Evolutionary conservation across 2,797 vertebrate species (phyloP).

Genomic region (Rhinophrynus dorsalis): DNA sequence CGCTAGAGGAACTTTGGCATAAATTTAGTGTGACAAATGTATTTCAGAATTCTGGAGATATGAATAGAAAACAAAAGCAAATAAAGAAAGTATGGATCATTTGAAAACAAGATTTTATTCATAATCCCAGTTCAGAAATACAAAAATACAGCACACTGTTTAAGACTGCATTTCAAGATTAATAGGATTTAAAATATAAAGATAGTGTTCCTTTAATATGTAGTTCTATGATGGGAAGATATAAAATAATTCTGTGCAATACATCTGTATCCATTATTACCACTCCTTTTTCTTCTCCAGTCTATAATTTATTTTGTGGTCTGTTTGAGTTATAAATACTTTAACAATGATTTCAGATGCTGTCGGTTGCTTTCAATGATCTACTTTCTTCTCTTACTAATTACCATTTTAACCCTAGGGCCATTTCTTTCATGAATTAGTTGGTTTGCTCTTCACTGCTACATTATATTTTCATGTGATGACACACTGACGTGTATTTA

Average conservation of each 20-base stretch:
- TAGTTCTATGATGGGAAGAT: not conserved
- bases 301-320: not conserved
- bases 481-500: not conserved
- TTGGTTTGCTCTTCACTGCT: not conserved
- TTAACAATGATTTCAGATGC: conserved; percentile 9
- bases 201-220: no score
- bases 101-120: no score
- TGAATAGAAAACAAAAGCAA: no score
- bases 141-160: no score
- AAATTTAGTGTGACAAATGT: no score
- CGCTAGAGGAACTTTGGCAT: no score
- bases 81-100: no score
- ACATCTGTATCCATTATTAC: not conserved
- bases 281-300: not conserved
- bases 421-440: conserved; percentile 13
- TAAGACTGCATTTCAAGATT: no score
- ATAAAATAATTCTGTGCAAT: not conserved
- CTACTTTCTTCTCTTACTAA: conserved; percentile 13
- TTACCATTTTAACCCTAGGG: conserved; percentile 18
- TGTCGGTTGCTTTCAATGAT: conserved; percentile 10
- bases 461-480: not conserved
- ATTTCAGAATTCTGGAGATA: no score
- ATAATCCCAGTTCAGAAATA: no score
- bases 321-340: conserved; percentile 19
- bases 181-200: no score